Conservation (phyloP, 2,113 vertebrate species). For the Cheirogaleus medius region DNA sequence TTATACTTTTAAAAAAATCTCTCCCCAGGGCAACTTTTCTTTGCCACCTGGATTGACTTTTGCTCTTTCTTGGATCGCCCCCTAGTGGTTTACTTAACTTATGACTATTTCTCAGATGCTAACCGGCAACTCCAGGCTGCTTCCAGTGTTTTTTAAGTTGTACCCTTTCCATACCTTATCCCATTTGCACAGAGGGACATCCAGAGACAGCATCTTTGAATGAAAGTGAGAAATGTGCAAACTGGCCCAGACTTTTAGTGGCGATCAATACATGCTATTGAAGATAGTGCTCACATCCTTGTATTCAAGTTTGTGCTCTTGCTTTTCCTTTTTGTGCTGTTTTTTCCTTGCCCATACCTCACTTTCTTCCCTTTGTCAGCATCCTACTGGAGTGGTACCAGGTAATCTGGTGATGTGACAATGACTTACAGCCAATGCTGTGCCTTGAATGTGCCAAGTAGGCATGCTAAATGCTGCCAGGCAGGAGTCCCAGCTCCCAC, state of each 20-base stretch:
- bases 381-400: not conserved
- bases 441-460: not conserved
- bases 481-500: not conserved
- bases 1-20: not conserved
- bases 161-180: not conserved
- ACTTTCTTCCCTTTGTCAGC: not conserved
- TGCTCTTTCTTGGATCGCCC: slow-evolving; percentile 60
- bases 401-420: not conserved
- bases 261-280: not conserved
- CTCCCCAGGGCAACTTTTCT: not conserved
- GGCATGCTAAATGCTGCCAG: not conserved
- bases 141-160: not conserved
- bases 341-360: not conserved
- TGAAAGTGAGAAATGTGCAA: not conserved
- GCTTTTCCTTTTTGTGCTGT: not conserved
- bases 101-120: not conserved
- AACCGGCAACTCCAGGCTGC: not conserved
- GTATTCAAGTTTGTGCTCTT: not conserved
- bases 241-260: not conserved
- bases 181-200: not conserved
- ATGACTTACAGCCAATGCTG: not conserved
- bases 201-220: not conserved
- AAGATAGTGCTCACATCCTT: not conserved
- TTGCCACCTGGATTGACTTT: not conserved
- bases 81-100: slow-evolving; percentile 45